Conservation (phyloP, 37 sponge, comb jelly and placozoan species). For the Chondrilla cf. caribensis region DNA sequence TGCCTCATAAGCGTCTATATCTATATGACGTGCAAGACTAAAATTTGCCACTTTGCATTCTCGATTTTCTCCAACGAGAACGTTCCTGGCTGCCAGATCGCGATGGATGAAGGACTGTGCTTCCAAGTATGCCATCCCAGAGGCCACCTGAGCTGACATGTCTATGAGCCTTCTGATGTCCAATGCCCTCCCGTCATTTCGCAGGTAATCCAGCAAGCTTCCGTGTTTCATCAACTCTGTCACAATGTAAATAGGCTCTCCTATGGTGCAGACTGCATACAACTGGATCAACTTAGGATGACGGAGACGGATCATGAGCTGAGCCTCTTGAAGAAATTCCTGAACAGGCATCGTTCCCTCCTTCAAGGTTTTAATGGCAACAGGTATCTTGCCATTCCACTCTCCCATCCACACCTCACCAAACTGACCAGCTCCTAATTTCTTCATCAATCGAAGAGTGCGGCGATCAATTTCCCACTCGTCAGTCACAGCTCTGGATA, state of each 20-base stretch:
- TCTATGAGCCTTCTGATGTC: constrained; percentile 52
- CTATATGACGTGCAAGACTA: constrained; percentile 95
- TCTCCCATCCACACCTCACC: constrained; percentile 57
- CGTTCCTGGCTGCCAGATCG: constrained; percentile 96
- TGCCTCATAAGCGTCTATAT: constrained; percentile 90
- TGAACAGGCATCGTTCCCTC: constrained; percentile 56
- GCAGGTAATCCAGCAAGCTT: constrained; percentile 59
- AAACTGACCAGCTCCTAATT: constrained; percentile 36
- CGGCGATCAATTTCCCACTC: constrained; percentile 44
- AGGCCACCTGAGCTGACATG: constrained; percentile 57
- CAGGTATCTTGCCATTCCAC: constrained; percentile 49
- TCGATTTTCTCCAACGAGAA: constrained; percentile 88
- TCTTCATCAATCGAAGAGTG: constrained; percentile 18
- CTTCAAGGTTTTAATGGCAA: constrained; percentile 62
- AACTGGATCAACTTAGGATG: constrained; percentile 63
- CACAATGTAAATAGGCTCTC: constrained; percentile 72
- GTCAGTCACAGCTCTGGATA: constrained; percentile 26
- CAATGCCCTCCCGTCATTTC: constrained; percentile 47
- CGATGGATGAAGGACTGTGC: constrained; percentile 81
- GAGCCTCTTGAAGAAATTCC: constrained; percentile 62
- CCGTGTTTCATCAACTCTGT: constrained; percentile 78
- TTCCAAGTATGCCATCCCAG: constrained; percentile 77
- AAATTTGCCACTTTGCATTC: constrained; percentile 96
- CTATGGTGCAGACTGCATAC: constrained; percentile 67
- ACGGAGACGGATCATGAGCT: constrained; percentile 54